Evolutionary conservation across 2,797 vertebrate genomes (phyloP).

Genomic region (Percopsis omiscomaycus): DNA sequence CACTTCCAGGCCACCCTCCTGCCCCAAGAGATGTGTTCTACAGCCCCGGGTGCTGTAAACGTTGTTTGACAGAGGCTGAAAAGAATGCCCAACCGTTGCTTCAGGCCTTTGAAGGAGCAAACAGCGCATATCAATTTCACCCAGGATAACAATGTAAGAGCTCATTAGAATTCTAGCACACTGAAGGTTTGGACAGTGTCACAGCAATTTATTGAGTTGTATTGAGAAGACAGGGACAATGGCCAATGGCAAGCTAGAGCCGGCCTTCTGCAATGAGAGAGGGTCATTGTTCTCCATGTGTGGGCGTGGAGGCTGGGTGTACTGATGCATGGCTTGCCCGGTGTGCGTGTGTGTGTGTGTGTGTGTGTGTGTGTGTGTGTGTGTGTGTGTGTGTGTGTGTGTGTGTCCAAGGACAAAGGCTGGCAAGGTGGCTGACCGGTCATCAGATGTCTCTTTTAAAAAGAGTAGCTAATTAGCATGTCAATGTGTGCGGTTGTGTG

Average conservation of each 20-base stretch:
- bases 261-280: background rate
- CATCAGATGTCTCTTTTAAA: constrained; percentile 76
- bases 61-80: constrained; percentile 53
- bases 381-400: constrained; percentile 29
- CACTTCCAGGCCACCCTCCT: background rate
- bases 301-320: constrained; percentile 51
- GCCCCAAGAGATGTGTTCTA: constrained; percentile 14
- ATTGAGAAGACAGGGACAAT: constrained; percentile 63
- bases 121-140: constrained; percentile 44
- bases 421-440: constrained; percentile 67
- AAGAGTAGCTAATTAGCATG: constrained; percentile 71
- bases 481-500: constrained; percentile 48
- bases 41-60: constrained; percentile 32
- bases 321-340: constrained; percentile 39
- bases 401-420: constrained; percentile 60
- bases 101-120: constrained; percentile 25
- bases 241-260: constrained; percentile 43
- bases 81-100: constrained; percentile 18
- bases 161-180: constrained; percentile 40
- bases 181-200: constrained; percentile 61
- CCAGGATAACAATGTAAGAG: constrained; percentile 27
- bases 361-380: constrained; percentile 38
- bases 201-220: constrained; percentile 74
- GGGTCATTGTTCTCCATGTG: constrained; percentile 52
- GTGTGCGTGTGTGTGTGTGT: constrained; percentile 31